These are phyloP conservation scores for Ips typographus DNA, from an alignment of 1,140 invertebrate genomes.

Conservation along the genomic window DNA sequence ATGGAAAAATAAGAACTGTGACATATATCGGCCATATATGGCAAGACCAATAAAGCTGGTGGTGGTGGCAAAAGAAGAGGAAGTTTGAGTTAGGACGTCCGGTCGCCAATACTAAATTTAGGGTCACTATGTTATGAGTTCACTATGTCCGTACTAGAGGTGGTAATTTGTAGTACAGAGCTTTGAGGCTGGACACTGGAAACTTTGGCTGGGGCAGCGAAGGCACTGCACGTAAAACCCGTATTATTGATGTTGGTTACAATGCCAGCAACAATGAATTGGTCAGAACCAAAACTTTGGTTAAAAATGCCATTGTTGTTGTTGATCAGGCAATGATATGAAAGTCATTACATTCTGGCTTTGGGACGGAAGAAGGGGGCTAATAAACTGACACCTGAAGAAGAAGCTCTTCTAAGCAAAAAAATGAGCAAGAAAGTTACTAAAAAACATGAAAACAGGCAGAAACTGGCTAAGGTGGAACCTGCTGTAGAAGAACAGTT, in stretches of 20 bases:
- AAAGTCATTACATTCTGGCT: conserved; percentile 92
- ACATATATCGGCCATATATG: too few relatives aligned
- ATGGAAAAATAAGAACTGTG: too few relatives aligned
- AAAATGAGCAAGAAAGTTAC: conserved; percentile 89
- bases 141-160: conserved; percentile 93
- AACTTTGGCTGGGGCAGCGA: conserved; percentile 99
- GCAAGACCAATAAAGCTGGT: too few relatives aligned
- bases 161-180: conserved; percentile 95
- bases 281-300: conserved; percentile 98
- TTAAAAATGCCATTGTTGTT: conserved; percentile 97
- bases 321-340: conserved; percentile 99
- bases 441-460: conserved; percentile 91
- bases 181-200: conserved; percentile 92
- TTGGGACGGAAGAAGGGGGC: conserved; percentile 95
- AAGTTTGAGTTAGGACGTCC: conserved; percentile 98
- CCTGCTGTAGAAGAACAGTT: conserved; percentile 94
- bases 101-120: conserved; percentile 97
- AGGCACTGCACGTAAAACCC: conserved; percentile 90
- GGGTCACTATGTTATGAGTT: conserved; percentile 71
- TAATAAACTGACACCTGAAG: conserved; percentile 87
- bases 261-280: conserved; percentile 99
- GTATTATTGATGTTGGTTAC: conserved; percentile 99
- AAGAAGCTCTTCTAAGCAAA: conserved; percentile 92
- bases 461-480: conserved; percentile 92
- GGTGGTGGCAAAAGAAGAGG: conserved; percentile 85